These are phyloP conservation scores for Synergus umbraculus DNA, from an alignment of 2,888 invertebrate genomes.

Conservation along the genomic window DNA sequence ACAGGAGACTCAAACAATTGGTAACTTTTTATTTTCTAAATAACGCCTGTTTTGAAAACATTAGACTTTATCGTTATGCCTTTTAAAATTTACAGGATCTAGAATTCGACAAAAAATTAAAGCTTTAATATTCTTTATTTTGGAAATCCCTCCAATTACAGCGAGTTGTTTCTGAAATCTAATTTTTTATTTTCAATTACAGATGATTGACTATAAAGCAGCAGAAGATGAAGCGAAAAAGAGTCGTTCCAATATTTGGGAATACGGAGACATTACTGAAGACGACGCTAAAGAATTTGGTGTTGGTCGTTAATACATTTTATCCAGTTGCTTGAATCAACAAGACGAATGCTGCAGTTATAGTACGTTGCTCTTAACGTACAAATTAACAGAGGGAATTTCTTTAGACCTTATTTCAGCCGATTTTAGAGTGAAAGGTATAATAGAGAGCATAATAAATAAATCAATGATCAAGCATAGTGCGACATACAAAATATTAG, in stretches of 20 bases:
- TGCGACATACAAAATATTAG: background rate
- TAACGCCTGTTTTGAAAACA: background rate
- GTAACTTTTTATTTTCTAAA: constrained; percentile 75
- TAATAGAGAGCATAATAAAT: constrained; percentile 25
- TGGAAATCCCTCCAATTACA: constrained; percentile 3
- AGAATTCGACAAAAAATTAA: background rate
- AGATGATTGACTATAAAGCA: constrained; percentile 88
- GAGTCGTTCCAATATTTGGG: constrained; percentile 94
- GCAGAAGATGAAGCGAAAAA: constrained; percentile 93
- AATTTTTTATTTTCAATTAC: constrained; percentile 46
- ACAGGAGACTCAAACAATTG: constrained; percentile 88
- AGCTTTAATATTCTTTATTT: background rate
- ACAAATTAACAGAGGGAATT: background rate
- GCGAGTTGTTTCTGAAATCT: background rate
- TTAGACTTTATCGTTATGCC: background rate
- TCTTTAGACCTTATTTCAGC: constrained; percentile 12
- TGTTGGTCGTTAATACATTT: constrained; percentile 56
- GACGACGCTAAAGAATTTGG: constrained; percentile 83
- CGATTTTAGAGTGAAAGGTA: constrained; percentile 30
- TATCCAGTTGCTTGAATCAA: constrained; percentile 26
- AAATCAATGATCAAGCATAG: constrained; percentile 18
- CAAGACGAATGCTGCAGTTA: background rate
- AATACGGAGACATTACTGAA: constrained; percentile 98
- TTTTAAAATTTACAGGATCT: background rate
- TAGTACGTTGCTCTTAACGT: background rate